Evolutionary conservation across 64 coral and sea anemone genomes (phyloP).

Genomic region (Montipora capricornis): DNA sequence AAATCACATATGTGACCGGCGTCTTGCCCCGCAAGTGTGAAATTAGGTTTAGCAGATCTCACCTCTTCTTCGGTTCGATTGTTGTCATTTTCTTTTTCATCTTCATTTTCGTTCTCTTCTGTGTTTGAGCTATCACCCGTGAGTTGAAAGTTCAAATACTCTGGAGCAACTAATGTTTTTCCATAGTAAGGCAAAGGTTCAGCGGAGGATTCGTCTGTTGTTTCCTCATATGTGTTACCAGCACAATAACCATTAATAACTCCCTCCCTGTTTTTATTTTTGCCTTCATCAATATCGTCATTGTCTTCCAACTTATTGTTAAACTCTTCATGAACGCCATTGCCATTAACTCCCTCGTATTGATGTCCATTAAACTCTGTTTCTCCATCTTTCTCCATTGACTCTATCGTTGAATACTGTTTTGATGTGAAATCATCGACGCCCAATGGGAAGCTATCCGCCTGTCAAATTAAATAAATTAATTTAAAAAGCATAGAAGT

Average conservation of each 20-base stretch:
- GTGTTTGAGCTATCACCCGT: neutral
- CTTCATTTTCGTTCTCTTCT: neutral
- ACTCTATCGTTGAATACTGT: neutral
- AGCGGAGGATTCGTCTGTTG: neutral
- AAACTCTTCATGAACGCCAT: neutral
- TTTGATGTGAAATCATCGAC: neutral
- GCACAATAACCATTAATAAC: neutral
- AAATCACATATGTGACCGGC: neutral
- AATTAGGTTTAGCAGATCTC: neutral
- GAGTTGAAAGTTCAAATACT: constrained; percentile 21
- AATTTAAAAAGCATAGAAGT: neutral
- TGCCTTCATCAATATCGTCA: neutral
- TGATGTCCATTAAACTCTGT: neutral
- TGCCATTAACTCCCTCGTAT: neutral
- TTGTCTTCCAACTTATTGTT: neutral
- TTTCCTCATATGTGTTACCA: neutral
- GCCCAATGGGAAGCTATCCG: neutral
- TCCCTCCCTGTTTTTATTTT: neutral
- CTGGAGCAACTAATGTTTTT: constrained; percentile 34
- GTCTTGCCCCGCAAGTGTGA: neutral
- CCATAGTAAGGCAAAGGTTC: constrained; percentile 5
- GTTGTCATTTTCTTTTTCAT: neutral
- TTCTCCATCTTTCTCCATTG: neutral
- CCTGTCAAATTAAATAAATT: neutral
- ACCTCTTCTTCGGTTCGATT: constrained; percentile 8